Conservation (phyloP, 2,888 invertebrate species). For the Falcaria lacertinaria region DNA sequence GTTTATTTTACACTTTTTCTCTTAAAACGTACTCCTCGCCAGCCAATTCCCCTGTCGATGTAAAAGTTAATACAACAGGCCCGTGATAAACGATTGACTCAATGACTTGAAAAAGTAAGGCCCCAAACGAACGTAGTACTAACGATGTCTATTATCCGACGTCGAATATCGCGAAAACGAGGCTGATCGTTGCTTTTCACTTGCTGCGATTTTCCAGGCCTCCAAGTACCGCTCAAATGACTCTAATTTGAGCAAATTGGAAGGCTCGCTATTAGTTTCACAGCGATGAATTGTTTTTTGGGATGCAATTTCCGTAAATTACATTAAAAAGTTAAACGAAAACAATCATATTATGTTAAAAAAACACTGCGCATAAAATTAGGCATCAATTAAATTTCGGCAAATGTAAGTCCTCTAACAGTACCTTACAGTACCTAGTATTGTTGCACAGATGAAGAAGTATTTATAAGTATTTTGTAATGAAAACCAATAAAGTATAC, state of each 20-base stretch:
- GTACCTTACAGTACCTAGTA: too few species aligned
- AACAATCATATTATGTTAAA: too few species aligned
- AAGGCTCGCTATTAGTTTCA: slow-evolving; percentile 27
- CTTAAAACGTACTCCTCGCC: slow-evolving; percentile 29
- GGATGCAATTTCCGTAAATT: slow-evolving; percentile 5
- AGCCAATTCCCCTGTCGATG: slow-evolving; percentile 34
- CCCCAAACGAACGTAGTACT: slow-evolving; percentile 64
- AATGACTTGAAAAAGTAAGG: slow-evolving; percentile 78
- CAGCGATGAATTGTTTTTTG: slow-evolving; percentile 17
- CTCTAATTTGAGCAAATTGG: slow-evolving; percentile 49
- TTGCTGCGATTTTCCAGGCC: slow-evolving; percentile 33
- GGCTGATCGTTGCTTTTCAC: slow-evolving; percentile 43
- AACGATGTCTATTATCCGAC: slow-evolving; percentile 71
- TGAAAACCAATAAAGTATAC: too few species aligned
- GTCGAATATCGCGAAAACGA: slow-evolving; percentile 43
- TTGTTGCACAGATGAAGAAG: too few species aligned
- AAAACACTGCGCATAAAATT: too few species aligned
- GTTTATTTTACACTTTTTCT: background rate
- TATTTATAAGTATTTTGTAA: too few species aligned
- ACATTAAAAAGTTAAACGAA: too few species aligned
- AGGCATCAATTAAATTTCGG: too few species aligned
- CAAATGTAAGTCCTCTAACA: too few species aligned
- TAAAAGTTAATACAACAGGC: slow-evolving; percentile 75
- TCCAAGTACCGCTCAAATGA: slow-evolving; percentile 38
- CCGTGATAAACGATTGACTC: slow-evolving; percentile 78